A percentile compares a stretch with the other conserved stretches of the same genome.
Conservation (phyloP, 53 echinoderm and acorn worm genomes). For the Antedon mediterranea region DNA sequence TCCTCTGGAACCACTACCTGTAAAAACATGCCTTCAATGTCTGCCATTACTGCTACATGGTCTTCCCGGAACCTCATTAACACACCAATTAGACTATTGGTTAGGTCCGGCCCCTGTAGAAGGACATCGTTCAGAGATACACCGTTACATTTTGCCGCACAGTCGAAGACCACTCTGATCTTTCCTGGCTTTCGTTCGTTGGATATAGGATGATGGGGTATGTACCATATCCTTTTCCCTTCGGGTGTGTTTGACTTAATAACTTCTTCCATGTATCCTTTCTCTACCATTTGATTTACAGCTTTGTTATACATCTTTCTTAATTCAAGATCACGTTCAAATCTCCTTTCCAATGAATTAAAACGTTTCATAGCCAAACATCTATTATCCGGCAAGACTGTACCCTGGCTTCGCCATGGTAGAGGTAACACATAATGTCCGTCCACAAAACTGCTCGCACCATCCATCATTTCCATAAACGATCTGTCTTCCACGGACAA, state of each 20-base stretch:
- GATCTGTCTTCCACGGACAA: background rate
- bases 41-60: slow-evolving; percentile 1
- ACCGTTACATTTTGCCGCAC: background rate
- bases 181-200: background rate
- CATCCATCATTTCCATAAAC: background rate
- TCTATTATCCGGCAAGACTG: background rate
- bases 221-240: background rate
- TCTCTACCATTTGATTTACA: background rate
- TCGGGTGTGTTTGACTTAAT: background rate
- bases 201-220: background rate
- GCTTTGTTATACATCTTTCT: background rate
- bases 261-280: background rate
- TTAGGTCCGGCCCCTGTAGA: background rate
- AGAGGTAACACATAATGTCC: background rate
- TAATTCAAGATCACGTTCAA: background rate
- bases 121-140: background rate
- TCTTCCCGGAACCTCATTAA: slow-evolving; percentile 3
- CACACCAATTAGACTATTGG: background rate
- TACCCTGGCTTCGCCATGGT: background rate
- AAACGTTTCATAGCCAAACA: background rate
- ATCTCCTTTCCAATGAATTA: background rate
- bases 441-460: background rate
- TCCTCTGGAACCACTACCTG: slow-evolving; percentile 2
- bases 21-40: slow-evolving; percentile 11
- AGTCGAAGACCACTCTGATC: background rate